Evolutionary conservation across 2,888 invertebrate genomes (phyloP), one percentile per base, ranked within the genome.

Genomic region (Pegoplata infirma): DNA sequence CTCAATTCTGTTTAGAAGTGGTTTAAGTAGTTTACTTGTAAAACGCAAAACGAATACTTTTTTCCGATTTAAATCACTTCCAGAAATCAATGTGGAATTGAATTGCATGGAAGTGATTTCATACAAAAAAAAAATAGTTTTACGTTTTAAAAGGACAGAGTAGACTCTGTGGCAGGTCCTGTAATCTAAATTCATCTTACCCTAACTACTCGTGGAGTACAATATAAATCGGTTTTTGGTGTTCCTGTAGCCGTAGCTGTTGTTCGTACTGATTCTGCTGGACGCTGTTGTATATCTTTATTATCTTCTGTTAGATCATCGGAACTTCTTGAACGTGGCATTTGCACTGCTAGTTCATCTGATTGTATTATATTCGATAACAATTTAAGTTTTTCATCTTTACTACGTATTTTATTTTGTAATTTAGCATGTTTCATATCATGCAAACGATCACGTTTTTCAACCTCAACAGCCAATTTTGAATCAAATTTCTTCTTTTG

Each of bases 371-470:
- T 92, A 81, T 92, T 91, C 56, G 91, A 91, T 0, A 94, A 91
- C 55, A 92, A 87, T 46, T 92, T 90, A 12, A 94, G 82, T 84
- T 93, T 93, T 55, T 92, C 91, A 25, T 93, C 93, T 82, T 92
- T 92, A 7, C 92, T 90, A 81, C 91, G 91, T 91, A 93, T 92
- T 82, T 84, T 85, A 84, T 91, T 90, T 82, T 91, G 90, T 75
- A 91, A 84, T 81, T 92, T 92, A 47, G 91, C 91, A 6, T 92
- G 90, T 84, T 92, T 93, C 3, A 89, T 87, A 81, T 94, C 93
- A 16, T 94, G 90, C 87, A 96, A 95, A 56, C 93, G 93, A 17
- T 92, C 93, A 88, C 93, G 91, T 86, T 94, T 95, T 81, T 95
- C 95, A 75, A 94, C 94, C 86, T 95, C 94, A 0, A 92, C 91